Base-by-base conservation (phyloP, 2,113 vertebrate genomes). In the Sialia sialis region DNA sequence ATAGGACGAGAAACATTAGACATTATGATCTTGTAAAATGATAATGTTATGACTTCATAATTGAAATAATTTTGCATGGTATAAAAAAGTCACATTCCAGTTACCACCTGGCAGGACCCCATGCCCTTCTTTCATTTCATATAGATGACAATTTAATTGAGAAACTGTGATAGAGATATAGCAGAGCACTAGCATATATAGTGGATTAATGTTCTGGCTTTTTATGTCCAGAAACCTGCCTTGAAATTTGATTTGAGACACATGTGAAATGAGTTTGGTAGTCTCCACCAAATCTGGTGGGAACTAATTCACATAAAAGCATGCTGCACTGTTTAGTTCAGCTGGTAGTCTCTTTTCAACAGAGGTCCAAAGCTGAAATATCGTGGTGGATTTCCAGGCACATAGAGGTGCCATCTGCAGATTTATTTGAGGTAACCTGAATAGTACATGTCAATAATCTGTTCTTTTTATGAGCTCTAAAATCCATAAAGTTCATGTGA, bases 121-220 rank as follows among this genome's bases (percentile, higher is more conserved):
- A 88, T 95, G 70, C 48, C 73, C 63, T 90, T 87, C 67, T 70
- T 94, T 89, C 69, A 86, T 94, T 95, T 74, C 36, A 59, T 59
- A 93, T 93, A 96, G 77, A 89, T 52, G 46, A 39, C 63, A 91
- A 95, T 88, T 96, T 96, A 91, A 94, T 39, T 94, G 85, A 94
- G 73, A 96, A 96, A 93, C 30, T 79, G 81, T 81, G 54, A 78
- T 34, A 91, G 68, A 93, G 95, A 93, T 92, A 67, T 88, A 90
- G 21, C 96, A 94, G 56, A 72, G 32, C 3, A 25, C 52, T 94
- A 58, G 38, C 36, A 21, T 25, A 7, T 63, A 48, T 25, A 56
- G 54, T 58, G 63, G 25, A 69, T 87, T 94, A 90, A 87, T 84
- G 34, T 30, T 74, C 32, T 68, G 67, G 7, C 10, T 95, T 96